Conservation (phyloP, 2,888 invertebrate genomes). For the Mystacides longicornis region DNA sequence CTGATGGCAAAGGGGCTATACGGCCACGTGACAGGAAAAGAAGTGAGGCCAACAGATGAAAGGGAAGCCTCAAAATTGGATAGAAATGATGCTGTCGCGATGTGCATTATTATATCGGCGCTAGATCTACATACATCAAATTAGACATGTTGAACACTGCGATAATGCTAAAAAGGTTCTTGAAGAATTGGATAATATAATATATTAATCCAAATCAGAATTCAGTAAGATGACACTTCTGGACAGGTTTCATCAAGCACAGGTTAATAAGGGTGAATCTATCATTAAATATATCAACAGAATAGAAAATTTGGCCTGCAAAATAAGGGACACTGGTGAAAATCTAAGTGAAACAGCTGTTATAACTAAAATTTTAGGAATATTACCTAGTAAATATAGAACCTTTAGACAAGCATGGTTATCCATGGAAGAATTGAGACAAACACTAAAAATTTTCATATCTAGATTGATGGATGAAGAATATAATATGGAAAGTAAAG, state of each 20-base stretch:
- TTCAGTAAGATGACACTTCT: not conserved
- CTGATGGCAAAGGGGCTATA: not conserved
- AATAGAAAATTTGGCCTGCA: not conserved
- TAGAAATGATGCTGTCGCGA: not conserved
- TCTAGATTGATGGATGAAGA: not conserved
- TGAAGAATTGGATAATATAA: not conserved
- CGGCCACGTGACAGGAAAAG: not conserved
- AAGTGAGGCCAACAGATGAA: not conserved
- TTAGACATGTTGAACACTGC: not conserved
- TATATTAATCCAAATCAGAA: not conserved
- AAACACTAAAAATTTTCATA: not conserved
- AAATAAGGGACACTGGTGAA: constrained; percentile 2
- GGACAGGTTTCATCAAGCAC: not conserved
- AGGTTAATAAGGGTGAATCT: not conserved
- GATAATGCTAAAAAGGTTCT: not conserved
- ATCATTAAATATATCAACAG: not conserved
- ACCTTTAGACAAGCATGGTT: not conserved
- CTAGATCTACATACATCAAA: not conserved
- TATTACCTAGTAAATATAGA: not conserved
- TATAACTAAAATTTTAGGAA: not conserved
- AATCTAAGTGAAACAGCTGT: not conserved
- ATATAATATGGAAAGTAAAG: too few relatives aligned
- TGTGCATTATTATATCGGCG: not conserved
- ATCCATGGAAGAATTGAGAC: not conserved
- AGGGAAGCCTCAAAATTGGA: not conserved